Percentiles rank a stretch among this genome's conserved stretches.
Conservation (phyloP, 2,797 vertebrate genomes). For the Sebastes oblongus region DNA sequence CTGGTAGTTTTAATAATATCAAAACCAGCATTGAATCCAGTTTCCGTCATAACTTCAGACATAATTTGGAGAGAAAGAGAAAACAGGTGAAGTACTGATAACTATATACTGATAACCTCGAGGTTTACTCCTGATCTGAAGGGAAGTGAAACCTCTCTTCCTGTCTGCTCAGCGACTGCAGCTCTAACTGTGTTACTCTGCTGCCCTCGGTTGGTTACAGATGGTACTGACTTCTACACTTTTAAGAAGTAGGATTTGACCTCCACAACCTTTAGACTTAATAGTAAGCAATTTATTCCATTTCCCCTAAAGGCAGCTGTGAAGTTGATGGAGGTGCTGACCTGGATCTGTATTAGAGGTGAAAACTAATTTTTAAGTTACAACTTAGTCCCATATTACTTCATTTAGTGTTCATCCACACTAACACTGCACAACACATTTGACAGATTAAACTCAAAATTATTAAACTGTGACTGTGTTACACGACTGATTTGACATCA, state of each 20-base stretch:
- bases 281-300: not conserved
- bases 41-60: not conserved
- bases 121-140: not conserved
- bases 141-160: not conserved
- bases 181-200: slow-evolving; percentile 25
- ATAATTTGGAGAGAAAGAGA: not conserved
- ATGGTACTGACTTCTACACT: not conserved
- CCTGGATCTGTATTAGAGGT: not conserved
- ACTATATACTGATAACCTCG: not conserved
- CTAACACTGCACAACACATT: not conserved
- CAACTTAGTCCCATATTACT: not conserved
- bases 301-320: not conserved
- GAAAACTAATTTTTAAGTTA: not conserved
- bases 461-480: slow-evolving; percentile 18
- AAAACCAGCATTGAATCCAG: not conserved
- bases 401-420: not conserved
- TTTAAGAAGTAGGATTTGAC: not conserved
- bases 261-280: not conserved
- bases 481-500: slow-evolving; percentile 8
- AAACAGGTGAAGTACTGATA: not conserved
- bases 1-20: not conserved
- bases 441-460: not conserved
- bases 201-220: slow-evolving; percentile 60
- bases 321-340: not conserved
- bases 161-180: not conserved